Percentiles rank a stretch among this genome's conserved stretches.
Conservation (phyloP, 2,113 vertebrate genomes). For the Atherinomorus stipes region DNA sequence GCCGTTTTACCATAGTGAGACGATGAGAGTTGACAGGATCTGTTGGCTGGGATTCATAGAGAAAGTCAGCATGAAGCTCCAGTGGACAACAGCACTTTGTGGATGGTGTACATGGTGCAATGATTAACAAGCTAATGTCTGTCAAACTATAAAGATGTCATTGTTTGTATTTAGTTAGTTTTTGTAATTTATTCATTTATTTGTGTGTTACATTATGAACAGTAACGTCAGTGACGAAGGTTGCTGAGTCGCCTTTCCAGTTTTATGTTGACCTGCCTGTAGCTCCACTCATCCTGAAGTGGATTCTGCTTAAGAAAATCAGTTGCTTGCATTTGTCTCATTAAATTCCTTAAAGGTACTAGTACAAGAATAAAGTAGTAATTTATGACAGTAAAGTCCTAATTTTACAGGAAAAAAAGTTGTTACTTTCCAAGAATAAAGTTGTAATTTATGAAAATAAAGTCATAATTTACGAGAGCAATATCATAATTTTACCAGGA, state of each 20-base stretch:
- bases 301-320: background rate
- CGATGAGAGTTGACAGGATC: slow-evolving; percentile 53
- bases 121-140: too few relatives aligned
- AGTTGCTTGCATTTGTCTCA: background rate
- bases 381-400: too few relatives aligned
- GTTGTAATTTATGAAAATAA: too few relatives aligned
- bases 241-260: slow-evolving; percentile 21
- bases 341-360: too few relatives aligned
- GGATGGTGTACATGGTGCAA: background rate
- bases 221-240: background rate
- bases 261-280: slow-evolving; percentile 15
- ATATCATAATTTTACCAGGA: too few relatives aligned
- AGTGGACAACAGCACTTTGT: slow-evolving; percentile 2
- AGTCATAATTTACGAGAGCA: too few relatives aligned
- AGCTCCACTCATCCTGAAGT: slow-evolving; percentile 8
- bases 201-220: background rate
- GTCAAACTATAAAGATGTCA: background rate
- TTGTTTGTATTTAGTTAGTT: background rate
- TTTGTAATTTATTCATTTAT: background rate
- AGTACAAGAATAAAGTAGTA: too few relatives aligned
- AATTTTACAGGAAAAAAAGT: too few relatives aligned
- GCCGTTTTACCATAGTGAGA: slow-evolving; percentile 50
- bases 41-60: slow-evolving; percentile 44
- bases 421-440: too few relatives aligned
- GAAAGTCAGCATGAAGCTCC: slow-evolving; percentile 30